Percentiles rank a stretch among this genome's conserved stretches.
Conservation (phyloP, 1,140 invertebrate species). For the Drosophila jambulina region DNA sequence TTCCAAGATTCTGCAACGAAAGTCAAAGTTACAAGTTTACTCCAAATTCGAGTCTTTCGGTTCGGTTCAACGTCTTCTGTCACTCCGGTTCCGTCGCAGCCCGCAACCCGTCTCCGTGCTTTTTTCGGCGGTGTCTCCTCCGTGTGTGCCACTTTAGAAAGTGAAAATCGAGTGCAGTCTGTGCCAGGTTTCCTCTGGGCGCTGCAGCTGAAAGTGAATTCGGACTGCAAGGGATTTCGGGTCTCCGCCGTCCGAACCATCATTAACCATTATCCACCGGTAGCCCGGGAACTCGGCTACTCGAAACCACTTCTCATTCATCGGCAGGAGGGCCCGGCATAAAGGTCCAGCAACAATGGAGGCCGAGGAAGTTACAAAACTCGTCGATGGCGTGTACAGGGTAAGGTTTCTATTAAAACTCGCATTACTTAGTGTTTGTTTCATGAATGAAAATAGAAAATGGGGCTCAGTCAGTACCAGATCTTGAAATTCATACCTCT, state of each 20-base stretch:
- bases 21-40: constrained; percentile 83
- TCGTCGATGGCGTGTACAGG: constrained; percentile 95
- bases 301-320: constrained; percentile 37
- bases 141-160: constrained; percentile 79
- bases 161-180: constrained; percentile 77
- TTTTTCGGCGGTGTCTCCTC: constrained; percentile 23
- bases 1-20: constrained; percentile 83
- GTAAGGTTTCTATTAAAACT: constrained; percentile 86
- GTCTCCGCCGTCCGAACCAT: constrained; percentile 6
- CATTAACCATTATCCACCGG: constrained; percentile 24
- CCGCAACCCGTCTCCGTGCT: constrained; percentile 4
- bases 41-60: constrained; percentile 53
- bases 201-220: constrained; percentile 79
- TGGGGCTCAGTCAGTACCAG: neutral
- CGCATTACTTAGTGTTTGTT: constrained; percentile 13
- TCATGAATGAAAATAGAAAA: constrained; percentile 15
- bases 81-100: constrained; percentile 11
- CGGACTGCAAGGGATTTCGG: constrained; percentile 39
- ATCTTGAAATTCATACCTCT: neutral
- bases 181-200: constrained; percentile 29
- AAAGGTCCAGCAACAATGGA: constrained; percentile 87
- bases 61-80: constrained; percentile 71
- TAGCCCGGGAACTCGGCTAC: constrained; percentile 44
- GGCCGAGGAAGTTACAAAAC: constrained; percentile 94
- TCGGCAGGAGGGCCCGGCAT: constrained; percentile 24